Conservation (phyloP, 2,797 vertebrate species). For the Dipus sagitta region DNA sequence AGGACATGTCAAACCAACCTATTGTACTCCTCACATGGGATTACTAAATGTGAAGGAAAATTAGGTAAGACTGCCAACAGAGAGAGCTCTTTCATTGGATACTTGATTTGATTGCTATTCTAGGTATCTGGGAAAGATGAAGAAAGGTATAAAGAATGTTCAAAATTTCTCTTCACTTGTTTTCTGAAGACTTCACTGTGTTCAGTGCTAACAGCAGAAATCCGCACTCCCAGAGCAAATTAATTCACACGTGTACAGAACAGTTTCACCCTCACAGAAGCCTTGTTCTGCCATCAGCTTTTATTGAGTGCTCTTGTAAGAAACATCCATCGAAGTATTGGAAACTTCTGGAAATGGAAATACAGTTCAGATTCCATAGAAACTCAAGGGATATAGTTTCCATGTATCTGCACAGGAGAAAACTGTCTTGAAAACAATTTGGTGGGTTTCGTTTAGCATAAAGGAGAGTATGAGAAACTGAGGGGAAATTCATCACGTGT, state of each 20-base stretch:
- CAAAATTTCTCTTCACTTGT: neutral
- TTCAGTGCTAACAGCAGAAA: neutral
- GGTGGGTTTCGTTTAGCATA: neutral
- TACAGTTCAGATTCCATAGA: neutral
- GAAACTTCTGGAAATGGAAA: slow-evolving; percentile 37
- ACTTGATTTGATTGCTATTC: neutral
- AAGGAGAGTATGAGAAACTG: neutral
- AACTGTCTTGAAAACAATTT: neutral
- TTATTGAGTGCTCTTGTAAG: slow-evolving; percentile 24
- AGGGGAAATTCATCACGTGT: neutral
- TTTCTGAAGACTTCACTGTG: neutral
- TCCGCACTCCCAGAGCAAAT: neutral
- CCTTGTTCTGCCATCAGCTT: neutral
- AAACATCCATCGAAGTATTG: slow-evolving; percentile 9
- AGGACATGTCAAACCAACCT: neutral
- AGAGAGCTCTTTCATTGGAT: neutral
- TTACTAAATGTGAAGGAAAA: neutral
- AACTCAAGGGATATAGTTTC: slow-evolving; percentile 20
- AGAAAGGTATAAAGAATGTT: neutral
- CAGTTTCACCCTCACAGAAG: neutral
- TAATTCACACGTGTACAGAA: neutral
- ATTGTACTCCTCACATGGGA: neutral
- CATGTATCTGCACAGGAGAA: neutral
- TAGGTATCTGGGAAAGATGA: neutral
- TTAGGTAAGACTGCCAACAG: neutral